phyloP scores from a whole-genome alignment of 2,113 vertebrate species.

The Megaptera novaeangliae region DNA sequence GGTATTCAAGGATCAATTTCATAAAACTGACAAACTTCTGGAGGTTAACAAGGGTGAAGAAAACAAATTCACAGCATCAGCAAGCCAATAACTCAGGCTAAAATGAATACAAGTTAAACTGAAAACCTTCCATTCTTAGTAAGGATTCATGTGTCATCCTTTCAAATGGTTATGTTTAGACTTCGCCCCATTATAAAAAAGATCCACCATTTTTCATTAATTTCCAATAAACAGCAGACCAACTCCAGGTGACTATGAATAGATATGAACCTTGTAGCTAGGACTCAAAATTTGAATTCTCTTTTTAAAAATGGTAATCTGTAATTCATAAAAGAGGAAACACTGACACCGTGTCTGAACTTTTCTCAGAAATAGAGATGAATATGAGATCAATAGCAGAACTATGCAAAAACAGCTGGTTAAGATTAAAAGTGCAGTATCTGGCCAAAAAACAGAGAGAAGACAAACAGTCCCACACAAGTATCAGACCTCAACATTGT shows the following conservation, averaged over 20 bases:
- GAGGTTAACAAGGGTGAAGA: constrained; percentile 71
- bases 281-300: neutral
- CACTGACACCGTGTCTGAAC: neutral
- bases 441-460: neutral
- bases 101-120: constrained; percentile 49
- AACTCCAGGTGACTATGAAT: neutral
- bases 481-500: neutral
- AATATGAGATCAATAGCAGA: neutral
- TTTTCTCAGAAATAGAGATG: constrained; percentile 23
- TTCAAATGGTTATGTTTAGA: constrained; percentile 14
- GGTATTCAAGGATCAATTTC: constrained; percentile 63
- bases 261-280: neutral
- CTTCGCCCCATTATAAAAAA: constrained; percentile 3
- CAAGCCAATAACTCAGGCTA: constrained; percentile 55
- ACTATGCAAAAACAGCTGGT: neutral
- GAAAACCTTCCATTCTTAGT: constrained; percentile 11
- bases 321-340: constrained; percentile 26
- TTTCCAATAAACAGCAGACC: neutral
- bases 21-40: constrained; percentile 69
- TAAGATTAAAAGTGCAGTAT: neutral
- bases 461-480: neutral
- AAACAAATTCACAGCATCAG: constrained; percentile 70
- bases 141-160: neutral
- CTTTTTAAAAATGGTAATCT: constrained; percentile 9
- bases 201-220: constrained; percentile 27